These are phyloP conservation scores for Stomorhina lunata DNA, from an alignment of 2,888 invertebrate genomes.

Conservation along the genomic window DNA sequence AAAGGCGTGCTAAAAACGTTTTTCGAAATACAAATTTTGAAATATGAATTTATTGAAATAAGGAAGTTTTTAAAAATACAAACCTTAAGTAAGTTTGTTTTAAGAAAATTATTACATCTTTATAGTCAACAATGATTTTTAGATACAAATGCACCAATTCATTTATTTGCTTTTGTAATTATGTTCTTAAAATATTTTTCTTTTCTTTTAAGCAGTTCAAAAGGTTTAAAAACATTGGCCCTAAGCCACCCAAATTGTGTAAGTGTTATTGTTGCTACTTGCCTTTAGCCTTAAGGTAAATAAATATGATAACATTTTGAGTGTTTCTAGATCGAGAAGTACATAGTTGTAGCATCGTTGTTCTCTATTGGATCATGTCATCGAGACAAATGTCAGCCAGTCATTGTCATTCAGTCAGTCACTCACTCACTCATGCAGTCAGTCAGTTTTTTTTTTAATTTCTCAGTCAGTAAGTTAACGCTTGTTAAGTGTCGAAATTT, in stretches of 20 bases:
- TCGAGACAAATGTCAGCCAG: conserved; percentile 34
- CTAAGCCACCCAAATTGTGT: conserved; percentile 2
- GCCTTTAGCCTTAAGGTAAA: conserved; percentile 27
- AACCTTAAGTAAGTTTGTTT: no score
- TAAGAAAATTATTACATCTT: conserved; percentile 18
- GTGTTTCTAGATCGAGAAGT: neutral
- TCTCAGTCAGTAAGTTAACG: conserved; percentile 60
- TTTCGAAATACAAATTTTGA: neutral
- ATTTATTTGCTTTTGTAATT: conserved; percentile 22
- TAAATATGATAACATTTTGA: conserved; percentile 20
- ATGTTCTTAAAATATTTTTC: conserved; percentile 1
- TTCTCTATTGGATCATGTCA: conserved; percentile 21
- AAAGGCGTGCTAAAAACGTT: conserved; percentile 10
- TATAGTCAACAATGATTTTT: conserved; percentile 44
- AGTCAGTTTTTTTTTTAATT: no score
- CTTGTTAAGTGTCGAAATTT: conserved; percentile 65
- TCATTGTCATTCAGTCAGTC: conserved; percentile 36
- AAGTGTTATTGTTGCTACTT: conserved; percentile 30
- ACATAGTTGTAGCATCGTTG: neutral
- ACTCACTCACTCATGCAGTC: conserved; percentile 2
- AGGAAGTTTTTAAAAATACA: neutral
- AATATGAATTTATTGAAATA: neutral
- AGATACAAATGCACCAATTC: neutral
- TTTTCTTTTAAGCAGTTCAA: neutral
- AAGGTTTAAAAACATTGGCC: neutral